Evolutionary conservation across 2,113 vertebrate genomes (phyloP).

Genomic region (Neolamprologus variostigma): DNA sequence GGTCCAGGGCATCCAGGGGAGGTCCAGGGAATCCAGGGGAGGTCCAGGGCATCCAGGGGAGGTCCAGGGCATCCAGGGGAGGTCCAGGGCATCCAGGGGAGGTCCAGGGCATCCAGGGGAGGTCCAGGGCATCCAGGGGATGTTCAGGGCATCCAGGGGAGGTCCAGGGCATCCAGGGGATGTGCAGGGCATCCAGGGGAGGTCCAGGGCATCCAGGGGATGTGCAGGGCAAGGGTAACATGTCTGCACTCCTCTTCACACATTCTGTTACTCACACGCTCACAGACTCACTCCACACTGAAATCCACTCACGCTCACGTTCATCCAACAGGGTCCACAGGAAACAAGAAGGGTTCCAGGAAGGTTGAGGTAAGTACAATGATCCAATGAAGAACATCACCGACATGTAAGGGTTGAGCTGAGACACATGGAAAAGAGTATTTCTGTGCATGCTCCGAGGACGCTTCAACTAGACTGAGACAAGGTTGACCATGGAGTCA

Average conservation of each 20-base stretch:
- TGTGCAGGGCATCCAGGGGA: rapidly evolving
- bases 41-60: rapidly evolving
- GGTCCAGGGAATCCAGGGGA: rapidly evolving
- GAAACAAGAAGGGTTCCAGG: not conserved
- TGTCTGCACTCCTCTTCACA: not conserved
- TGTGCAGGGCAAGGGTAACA: not conserved
- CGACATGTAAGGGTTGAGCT: not conserved
- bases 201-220: not conserved
- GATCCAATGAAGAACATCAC: not conserved
- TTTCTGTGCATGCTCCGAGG: not conserved
- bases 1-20: not conserved
- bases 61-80: rapidly evolving
- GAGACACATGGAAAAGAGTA: not conserved
- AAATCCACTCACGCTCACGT: not conserved
- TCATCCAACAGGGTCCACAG: not conserved
- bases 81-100: not conserved
- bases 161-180: not conserved
- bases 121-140: rapidly evolving
- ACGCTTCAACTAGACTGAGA: not conserved
- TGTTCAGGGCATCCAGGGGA: too few species aligned
- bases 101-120: rapidly evolving
- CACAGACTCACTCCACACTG: not conserved
- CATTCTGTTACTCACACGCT: not conserved
- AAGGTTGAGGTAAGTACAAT: not conserved
- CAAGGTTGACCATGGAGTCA: not conserved